phyloP scores from a whole-genome alignment of 2,113 vertebrate species.

The Otolemur garnettii region DNA sequence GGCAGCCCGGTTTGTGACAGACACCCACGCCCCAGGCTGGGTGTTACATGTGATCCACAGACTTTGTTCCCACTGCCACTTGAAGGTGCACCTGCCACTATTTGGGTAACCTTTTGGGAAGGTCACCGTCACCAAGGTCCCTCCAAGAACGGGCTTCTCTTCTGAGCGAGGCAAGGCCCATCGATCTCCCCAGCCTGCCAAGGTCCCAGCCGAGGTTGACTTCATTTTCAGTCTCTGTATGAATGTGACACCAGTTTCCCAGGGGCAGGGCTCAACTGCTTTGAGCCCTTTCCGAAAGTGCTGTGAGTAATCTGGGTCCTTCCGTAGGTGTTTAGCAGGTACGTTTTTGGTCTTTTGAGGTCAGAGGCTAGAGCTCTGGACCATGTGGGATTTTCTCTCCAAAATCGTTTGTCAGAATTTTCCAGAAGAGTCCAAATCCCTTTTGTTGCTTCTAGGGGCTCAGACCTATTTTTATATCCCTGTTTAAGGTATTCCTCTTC shows the following conservation, averaged over 20 bases:
- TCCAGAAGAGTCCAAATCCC: slow-evolving; percentile 30
- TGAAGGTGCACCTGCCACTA: rapidly evolving
- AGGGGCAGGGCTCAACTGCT: slow-evolving; percentile 24
- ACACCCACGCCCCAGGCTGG: rapidly evolving
- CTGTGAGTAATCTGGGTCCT: slow-evolving; percentile 76
- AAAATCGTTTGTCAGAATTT: slow-evolving; percentile 67
- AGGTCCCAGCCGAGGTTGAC: not conserved
- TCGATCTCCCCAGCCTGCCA: not conserved
- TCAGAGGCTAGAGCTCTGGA: slow-evolving; percentile 72
- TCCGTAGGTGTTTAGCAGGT: slow-evolving; percentile 77
- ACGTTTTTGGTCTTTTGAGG: slow-evolving; percentile 70
- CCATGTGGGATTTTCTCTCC: slow-evolving; percentile 72
- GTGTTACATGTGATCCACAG: rapidly evolving
- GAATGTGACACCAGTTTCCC: slow-evolving; percentile 73
- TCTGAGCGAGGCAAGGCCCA: rapidly evolving
- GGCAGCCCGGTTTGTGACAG: not conserved
- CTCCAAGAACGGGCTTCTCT: not conserved
- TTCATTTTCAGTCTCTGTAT: slow-evolving; percentile 75
- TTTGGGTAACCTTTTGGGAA: not conserved
- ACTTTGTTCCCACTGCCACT: not conserved
- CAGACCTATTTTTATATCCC: not conserved
- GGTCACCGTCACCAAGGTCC: not conserved
- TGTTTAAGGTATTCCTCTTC: not conserved
- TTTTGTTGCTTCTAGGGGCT: not conserved
- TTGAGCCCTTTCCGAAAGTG: slow-evolving; percentile 64